phyloP scores from a whole-genome alignment of 2,797 vertebrate species.

The Gastrophryne carolinensis region DNA sequence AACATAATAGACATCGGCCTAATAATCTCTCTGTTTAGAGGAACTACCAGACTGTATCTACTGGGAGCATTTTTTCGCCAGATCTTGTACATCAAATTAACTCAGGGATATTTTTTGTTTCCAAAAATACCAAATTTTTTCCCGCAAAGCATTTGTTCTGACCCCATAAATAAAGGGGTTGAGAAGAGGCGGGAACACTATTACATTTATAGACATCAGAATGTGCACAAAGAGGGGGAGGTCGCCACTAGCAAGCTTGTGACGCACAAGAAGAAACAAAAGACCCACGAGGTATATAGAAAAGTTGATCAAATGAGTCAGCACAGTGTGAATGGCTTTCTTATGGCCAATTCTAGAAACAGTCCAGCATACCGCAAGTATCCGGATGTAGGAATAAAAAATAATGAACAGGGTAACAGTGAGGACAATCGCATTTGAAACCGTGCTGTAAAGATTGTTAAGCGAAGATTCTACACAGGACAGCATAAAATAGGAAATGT shows the following conservation, averaged over 20 bases:
- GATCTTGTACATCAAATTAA: too few species aligned
- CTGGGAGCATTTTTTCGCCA: too few species aligned
- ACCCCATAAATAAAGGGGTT: constrained; percentile 3
- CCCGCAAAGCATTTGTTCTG: background rate
- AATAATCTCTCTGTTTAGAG: too few species aligned
- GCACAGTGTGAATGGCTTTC: constrained; percentile 5
- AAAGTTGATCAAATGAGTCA: constrained; percentile 9
- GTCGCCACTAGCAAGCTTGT: background rate
- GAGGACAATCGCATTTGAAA: background rate
- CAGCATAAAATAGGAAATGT: too few species aligned
- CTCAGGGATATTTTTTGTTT: too few species aligned
- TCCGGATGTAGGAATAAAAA: background rate
- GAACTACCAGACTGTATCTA: too few species aligned
- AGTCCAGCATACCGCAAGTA: background rate
- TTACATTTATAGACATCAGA: background rate
- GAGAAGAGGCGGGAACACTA: background rate
- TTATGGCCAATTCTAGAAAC: background rate
- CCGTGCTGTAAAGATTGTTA: background rate
- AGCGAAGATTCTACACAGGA: too few species aligned
- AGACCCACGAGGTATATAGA: background rate
- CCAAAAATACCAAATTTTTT: too few species aligned
- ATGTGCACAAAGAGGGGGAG: background rate
- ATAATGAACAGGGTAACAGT: background rate
- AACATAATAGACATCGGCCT: too few species aligned
- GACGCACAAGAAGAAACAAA: background rate